Base-by-base conservation (phyloP, 1,140 invertebrate genomes). In the Brachionus asplanchnoidis region DNA sequence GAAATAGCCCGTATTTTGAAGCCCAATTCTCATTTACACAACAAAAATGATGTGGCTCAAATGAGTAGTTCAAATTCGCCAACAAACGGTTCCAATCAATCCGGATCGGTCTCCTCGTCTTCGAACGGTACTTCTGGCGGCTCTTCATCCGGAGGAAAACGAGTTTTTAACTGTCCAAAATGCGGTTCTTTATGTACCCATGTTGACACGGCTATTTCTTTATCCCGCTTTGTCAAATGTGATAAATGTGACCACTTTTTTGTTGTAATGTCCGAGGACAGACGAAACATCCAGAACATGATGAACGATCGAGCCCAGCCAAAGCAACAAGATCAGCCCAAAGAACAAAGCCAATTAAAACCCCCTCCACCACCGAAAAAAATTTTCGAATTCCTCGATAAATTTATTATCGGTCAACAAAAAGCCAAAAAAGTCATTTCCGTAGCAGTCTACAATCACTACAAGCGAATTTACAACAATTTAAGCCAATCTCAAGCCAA, bases 361-460 rank as follows among this genome's bases (percentile, higher is more conserved):
- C 82, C 82, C 28, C 60, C 60, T 8, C 60, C 66, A 40, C 66
- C 82, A 36, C 82, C 82, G 12, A 70, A 75, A 53, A 68, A 94
- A 93, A 98, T 99, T 85, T 96, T 94, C 90, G 94, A 96, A 87
- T 98, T 95, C 90, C 91, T 99, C 42, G 95, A 98, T 89, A 95
- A 94, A 87, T 95, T 96, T 91, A 96, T 99, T 17, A 93, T 99
- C n/a, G 97, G 97, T n/a, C 97, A 99, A 91, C 94, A 98, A 86
- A 93, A 94, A 90, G 97, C 97, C 0, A 99, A 99, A 89, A 98
- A 98, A 91, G 96, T 98, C n/a, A 90, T 99, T 9, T 94, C 96
- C 36, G 97, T 99, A 5, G 97, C 97, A 32, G 96, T 99, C 1
- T 99, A 99, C 90, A 98, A 99, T 90, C 98, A 99, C 89, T 99